Percentiles rank a stretch among this genome's conserved stretches.
phyloP scores from a whole-genome alignment of 2,888 invertebrate genomes.

The Drosophila demipolita region DNA sequence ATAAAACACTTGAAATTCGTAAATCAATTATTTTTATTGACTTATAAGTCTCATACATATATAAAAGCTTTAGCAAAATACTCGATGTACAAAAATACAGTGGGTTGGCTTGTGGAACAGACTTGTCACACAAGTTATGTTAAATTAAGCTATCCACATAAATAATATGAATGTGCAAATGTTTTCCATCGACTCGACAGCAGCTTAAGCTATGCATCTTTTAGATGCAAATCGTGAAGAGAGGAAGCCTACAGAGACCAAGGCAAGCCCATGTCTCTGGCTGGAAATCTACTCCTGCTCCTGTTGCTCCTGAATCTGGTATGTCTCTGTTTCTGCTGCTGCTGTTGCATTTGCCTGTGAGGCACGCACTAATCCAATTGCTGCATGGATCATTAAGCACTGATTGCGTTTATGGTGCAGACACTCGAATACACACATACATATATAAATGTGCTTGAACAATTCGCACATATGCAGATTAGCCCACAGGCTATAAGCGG shows the following conservation, averaged over 20 bases:
- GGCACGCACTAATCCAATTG: slow-evolving; percentile 74
- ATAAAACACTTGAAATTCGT: background rate
- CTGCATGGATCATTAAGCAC: slow-evolving; percentile 76
- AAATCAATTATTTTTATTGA: background rate
- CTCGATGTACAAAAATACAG: background rate
- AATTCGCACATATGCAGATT: slow-evolving; percentile 60
- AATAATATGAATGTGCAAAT: background rate
- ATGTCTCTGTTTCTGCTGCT: slow-evolving; percentile 12
- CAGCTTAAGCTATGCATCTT: slow-evolving; percentile 10
- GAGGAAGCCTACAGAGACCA: background rate
- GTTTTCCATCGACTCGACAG: slow-evolving; percentile 14
- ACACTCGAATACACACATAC: slow-evolving; percentile 25
- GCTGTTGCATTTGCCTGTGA: slow-evolving; percentile 39
- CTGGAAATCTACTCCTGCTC: background rate
- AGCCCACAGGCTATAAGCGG: slow-evolving; percentile 32
- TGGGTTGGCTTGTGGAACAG: background rate
- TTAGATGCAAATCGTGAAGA: slow-evolving; percentile 44
- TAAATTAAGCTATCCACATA: slow-evolving; percentile 1
- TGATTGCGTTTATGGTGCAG: slow-evolving; percentile 71
- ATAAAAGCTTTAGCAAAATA: background rate
- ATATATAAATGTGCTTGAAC: slow-evolving; percentile 1
- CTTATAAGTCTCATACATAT: no score
- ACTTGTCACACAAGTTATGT: background rate
- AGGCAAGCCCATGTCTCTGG: background rate
- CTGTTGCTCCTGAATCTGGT: slow-evolving; percentile 2